Conservation (phyloP, 2,113 vertebrate genomes). For the Charadrius vociferus region DNA sequence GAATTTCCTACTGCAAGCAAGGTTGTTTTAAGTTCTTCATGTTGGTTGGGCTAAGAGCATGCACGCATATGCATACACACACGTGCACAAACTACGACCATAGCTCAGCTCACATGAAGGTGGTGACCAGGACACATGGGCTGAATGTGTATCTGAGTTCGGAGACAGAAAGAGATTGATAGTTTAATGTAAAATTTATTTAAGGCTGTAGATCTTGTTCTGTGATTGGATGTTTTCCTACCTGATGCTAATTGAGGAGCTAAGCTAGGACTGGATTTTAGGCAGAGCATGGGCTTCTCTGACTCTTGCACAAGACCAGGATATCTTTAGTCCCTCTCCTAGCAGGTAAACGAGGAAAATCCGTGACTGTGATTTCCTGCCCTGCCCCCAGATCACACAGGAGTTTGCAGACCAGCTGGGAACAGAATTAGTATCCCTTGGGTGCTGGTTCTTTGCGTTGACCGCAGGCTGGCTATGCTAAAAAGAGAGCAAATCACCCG, state of each 20-base stretch:
- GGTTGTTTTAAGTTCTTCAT: background rate
- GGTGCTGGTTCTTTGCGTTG: background rate
- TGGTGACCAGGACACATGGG: background rate
- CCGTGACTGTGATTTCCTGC: background rate
- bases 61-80: too few species aligned
- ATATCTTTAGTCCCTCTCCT: background rate
- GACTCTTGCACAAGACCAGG: background rate
- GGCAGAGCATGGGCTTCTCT: background rate
- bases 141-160: background rate
- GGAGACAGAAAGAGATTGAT: background rate
- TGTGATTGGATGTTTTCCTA: background rate
- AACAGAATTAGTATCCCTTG: background rate
- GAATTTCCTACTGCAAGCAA: background rate
- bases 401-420: background rate
- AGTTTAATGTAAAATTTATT: background rate
- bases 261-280: background rate
- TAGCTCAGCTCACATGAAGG: background rate
- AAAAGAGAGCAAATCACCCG: background rate
- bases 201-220: background rate
- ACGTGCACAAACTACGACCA: fast-evolving
- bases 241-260: background rate
- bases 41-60: background rate
- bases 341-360: background rate
- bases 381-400: background rate
- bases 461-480: background rate